Base-by-base conservation (phyloP, 2,113 vertebrate species). In the Sminthopsis crassicaudata region DNA sequence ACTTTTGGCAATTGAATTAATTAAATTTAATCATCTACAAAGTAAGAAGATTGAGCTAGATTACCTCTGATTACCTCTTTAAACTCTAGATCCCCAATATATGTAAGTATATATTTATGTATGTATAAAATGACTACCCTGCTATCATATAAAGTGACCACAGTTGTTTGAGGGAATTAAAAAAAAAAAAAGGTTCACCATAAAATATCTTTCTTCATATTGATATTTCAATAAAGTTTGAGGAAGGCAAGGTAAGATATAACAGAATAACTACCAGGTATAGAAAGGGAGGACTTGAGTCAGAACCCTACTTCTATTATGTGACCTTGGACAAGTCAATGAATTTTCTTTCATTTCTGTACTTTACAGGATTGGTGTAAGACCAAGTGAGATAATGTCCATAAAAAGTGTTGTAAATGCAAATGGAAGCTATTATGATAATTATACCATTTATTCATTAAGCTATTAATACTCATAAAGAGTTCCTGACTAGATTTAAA, bases 111-210 rank as follows among this genome's bases (percentile, higher is more conserved):
- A 51, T 51, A 51, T 51, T 51, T 51, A 11, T 11, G 1, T 51
- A 84, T 84, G 42, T 55, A 48, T 22, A 50, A 54, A 48, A 46
- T 94, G 84, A 94, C 91, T 93, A 52, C 76, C 88, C 84, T 91
- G 52, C 42, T 50, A 50, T 93, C 90, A 55, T 46, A 30, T 12
- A 30, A 24, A 42, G 22, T 93, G 89, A 46, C n/a, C 30, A 25
- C 89, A n/a, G 53, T 7, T 46, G 50, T 90, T 25, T 84, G 11
- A 91, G 36, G 67, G 19, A 42, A 55, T 90, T 26, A n/a, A n/a
- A n/a, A n/a, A 27, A 96, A 90, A 26, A n/a, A 92, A 93, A 25
- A 55, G 24, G 10, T 36, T 19, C 8, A 7, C 24, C 92, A 53
- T 54, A 23, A 92, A 91, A 16, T 54, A 46, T 24, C 24, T 26